A percentile compares a stretch with the other conserved stretches of the same genome.
These are phyloP conservation scores for Lagria hirta DNA, from an alignment of 2,888 invertebrate genomes.

Conservation along the genomic window DNA sequence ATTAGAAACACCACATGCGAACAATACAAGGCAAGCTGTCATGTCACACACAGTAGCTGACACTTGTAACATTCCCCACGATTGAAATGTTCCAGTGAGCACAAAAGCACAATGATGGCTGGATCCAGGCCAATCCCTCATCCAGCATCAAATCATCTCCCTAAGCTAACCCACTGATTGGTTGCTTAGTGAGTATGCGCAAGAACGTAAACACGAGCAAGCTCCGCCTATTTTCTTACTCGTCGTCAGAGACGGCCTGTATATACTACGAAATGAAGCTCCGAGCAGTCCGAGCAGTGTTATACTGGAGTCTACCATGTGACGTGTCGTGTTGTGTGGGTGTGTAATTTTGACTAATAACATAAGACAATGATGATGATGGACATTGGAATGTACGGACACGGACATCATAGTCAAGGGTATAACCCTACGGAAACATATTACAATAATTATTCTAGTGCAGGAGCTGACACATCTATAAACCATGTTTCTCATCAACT, in stretches of 20 bases:
- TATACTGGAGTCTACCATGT: slow-evolving; percentile 10
- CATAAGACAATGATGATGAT: slow-evolving; percentile 69
- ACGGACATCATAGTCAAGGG: slow-evolving; percentile 58
- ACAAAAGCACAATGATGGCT: slow-evolving; percentile 52
- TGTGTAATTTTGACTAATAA: slow-evolving; percentile 5
- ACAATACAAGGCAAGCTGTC: slow-evolving; percentile 51
- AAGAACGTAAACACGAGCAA: slow-evolving; percentile 41
- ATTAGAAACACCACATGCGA: slow-evolving; percentile 48
- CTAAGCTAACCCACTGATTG: slow-evolving; percentile 41
- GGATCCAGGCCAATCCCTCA: slow-evolving; percentile 53
- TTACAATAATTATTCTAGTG: slow-evolving; percentile 47
- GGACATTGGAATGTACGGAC: slow-evolving; percentile 80
- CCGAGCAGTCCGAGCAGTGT: slow-evolving; percentile 8
- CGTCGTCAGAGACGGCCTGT: slow-evolving; percentile 25
- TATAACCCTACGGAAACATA: slow-evolving; percentile 49
- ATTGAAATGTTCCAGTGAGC: slow-evolving; percentile 53
- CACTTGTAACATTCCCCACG: slow-evolving; percentile 50
- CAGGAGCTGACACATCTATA: no score
- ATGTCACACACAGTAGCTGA: slow-evolving; percentile 54
- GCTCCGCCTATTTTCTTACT: slow-evolving; percentile 44
- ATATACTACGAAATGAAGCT: slow-evolving; percentile 6
- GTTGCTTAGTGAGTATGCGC: slow-evolving; percentile 40
- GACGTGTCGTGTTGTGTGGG: slow-evolving; percentile 19
- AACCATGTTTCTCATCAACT: slow-evolving; percentile 42
- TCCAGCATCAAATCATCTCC: slow-evolving; percentile 50